Percentiles rank a stretch among this genome's conserved stretches.
These are phyloP conservation scores for Elachura formosa DNA, from an alignment of 2,113 vertebrate species.

Conservation along the genomic window DNA sequence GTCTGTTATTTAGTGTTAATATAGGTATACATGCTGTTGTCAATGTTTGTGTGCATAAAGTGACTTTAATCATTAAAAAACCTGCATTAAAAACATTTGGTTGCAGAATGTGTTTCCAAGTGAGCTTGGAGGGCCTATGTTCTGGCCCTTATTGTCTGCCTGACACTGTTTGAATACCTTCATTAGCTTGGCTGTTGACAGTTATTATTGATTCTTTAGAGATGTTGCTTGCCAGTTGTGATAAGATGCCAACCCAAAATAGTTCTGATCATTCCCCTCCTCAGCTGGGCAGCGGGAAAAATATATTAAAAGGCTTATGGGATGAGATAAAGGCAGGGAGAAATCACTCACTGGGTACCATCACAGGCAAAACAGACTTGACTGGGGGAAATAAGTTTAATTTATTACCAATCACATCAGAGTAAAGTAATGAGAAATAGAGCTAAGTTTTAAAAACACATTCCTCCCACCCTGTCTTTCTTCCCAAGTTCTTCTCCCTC, in stretches of 20 bases:
- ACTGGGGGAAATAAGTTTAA: neutral
- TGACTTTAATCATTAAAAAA: neutral
- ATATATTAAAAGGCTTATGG: accelerated
- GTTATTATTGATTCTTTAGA: neutral
- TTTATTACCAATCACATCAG: neutral
- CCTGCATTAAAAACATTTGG: neutral
- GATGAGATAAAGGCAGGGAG: neutral
- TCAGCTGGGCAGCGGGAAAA: neutral
- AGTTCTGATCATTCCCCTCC: neutral
- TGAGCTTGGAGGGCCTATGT: neutral
- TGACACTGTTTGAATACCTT: neutral
- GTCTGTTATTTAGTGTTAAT: neutral
- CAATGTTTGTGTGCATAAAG: neutral
- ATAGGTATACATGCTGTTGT: neutral
- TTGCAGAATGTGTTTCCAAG: neutral
- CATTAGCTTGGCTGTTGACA: neutral
- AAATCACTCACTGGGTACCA: accelerated
- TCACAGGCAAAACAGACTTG: accelerated
- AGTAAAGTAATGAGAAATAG: neutral
- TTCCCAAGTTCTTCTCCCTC: neutral
- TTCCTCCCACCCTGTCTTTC: neutral
- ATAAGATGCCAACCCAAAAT: neutral
- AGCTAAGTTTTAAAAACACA: neutral
- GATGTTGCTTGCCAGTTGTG: neutral
- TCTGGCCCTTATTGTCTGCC: neutral